Evolutionary conservation across 2,797 vertebrate species (phyloP), one percentile per base, ranked within the genome.

Genomic region (Amazona ochrocephala): DNA sequence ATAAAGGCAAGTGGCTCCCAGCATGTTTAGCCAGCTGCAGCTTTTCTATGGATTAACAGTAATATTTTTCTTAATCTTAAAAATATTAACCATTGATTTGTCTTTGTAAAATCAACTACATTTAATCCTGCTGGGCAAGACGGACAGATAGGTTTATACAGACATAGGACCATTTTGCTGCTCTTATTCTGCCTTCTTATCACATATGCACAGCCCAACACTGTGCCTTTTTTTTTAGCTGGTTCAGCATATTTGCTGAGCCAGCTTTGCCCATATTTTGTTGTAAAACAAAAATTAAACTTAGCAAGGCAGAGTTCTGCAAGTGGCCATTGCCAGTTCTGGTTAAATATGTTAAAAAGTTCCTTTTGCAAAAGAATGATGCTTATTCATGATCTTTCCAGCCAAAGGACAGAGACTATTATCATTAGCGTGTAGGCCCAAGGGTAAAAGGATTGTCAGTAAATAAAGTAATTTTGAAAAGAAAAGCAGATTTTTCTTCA

Each of bases 271-370:
- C 5, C 30, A 6, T 26, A 45, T 72, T 88, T 61, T 83, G 18
- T 14, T 75, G 34, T 70, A 67, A 92, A 96, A 58, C 60, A n/a
- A 93, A 94, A 79, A 84, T 76, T 24, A 61, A 79, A 42, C 53
- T 87, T 71, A 88, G 34, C 54, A 84, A 78, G 23, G 11, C 50
- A 87, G 50, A 94, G 56, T 89, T 80, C 41, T 89, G 34, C 12
- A 50, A 70, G 21, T 61, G 11, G 5, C 10, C 39, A 24, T 32
- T 91, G 85, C 70, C 82, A 94, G 9, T 73, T 90, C 50, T 91
- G 20, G 19, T 88, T 84, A 93, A 88, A 78, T 78, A 62, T 58
- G 84, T 90, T 72, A 0, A 15, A 78, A 75, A 5, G 3, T 75
- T 86, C 42, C 29, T 66, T 66, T 91, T 91, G 39, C n/a, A 72